These are phyloP conservation scores for Volucella inflata DNA, from an alignment of 2,888 invertebrate genomes.

Conservation along the genomic window DNA sequence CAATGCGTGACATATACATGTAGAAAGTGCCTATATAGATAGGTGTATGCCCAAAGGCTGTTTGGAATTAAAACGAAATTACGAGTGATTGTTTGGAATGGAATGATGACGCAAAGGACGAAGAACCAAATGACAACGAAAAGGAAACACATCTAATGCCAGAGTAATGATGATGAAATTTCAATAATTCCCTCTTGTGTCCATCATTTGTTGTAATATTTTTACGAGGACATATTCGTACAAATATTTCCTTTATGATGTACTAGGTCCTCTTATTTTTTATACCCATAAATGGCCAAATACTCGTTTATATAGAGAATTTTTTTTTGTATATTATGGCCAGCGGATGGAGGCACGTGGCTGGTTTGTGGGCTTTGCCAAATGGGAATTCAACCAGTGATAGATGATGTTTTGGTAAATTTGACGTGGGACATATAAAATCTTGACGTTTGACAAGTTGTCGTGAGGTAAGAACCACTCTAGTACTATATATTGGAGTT, in stretches of 20 bases:
- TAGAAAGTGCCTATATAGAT: neutral
- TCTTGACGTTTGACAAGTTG: neutral
- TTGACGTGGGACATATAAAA: neutral
- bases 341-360: conserved; percentile 9
- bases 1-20: conserved; percentile 3
- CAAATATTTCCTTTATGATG: conserved; percentile 5
- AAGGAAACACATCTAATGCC: conserved; percentile 40
- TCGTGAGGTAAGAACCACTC: neutral
- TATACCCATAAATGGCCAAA: conserved; percentile 15
- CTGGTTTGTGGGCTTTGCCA: neutral
- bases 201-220: conserved; percentile 12
- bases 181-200: conserved; percentile 43
- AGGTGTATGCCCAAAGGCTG: neutral
- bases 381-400: conserved; percentile 24
- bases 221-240: neutral
- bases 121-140: neutral
- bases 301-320: conserved; percentile 3
- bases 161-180: conserved; percentile 54
- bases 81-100: conserved; percentile 28
- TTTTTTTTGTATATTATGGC: conserved; percentile 35
- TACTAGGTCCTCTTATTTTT: conserved; percentile 6
- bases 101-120: neutral
- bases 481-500: too few relatives aligned
- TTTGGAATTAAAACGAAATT: conserved; percentile 45
- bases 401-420: conserved; percentile 15